Base-by-base conservation (phyloP, 92 coral and sea anemone species). In the Anthopleura xanthogrammica region DNA sequence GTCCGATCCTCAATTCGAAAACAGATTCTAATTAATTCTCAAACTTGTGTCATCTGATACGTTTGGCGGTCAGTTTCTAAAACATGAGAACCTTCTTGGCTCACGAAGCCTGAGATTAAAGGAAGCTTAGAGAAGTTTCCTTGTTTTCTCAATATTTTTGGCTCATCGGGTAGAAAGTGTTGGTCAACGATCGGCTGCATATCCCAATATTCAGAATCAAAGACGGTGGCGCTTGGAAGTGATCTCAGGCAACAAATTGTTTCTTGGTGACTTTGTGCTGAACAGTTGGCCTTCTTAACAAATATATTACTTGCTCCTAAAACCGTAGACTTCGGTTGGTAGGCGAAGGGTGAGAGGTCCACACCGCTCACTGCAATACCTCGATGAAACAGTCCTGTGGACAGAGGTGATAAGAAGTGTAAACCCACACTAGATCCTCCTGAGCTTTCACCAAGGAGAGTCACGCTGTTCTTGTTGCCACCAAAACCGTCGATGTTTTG, bases 401-500 rank as follows among this genome's bases (percentile, higher is more conserved):
- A 89, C 57, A 89, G 87, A 29, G 92, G 88, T 0, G 92, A 89
- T 57, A 92, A 83, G 16, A 83, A 86, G 74, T 89, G 95, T 29
- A 92, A 87, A 72, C 85, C 75, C 6, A 89, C 92, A 54, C 92
- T 92, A 2, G 92, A 86, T 4, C 95, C 95, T 16, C 95, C 95
- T 23, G 92, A 85, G 74, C 95, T 92, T 58, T 89, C 90, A 5
- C 95, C 95, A 36, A 92, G 78, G 20, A 92, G 86, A 24, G 95
- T 92, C 13, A 92, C 87, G n/a, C 79, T 85, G 24, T 65, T 64
- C 1, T 90, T 88, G 75, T 92, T 88, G 23, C 95, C 95, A 9
- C 92, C 88, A 60, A 92, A 92, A 29, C 52, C 56, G 1, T 23
- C 60, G 40, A 92, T 92, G 81, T 92, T 89, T 72, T 82, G 79